A percentile compares a stretch with the other conserved stretches of the same genome.
These are phyloP conservation scores for Oreohelix idahoensis DNA, from an alignment of 1,140 invertebrate species.

Conservation along the genomic window DNA sequence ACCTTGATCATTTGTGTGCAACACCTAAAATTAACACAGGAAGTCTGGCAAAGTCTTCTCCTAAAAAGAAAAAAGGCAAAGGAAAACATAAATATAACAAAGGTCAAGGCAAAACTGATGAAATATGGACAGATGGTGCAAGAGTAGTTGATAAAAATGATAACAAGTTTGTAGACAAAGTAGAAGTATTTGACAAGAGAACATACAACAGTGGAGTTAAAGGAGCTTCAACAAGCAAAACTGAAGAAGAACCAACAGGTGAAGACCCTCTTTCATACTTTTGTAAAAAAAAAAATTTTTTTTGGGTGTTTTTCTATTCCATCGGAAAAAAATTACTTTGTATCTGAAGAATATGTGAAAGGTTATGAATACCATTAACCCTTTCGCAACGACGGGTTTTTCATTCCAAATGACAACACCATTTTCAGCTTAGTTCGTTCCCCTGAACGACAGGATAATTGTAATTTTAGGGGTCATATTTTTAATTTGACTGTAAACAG, in stretches of 20 bases:
- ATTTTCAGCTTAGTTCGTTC: too few relatives aligned
- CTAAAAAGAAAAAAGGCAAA: constrained; percentile 21
- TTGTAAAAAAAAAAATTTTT: too few relatives aligned
- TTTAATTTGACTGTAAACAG: too few relatives aligned
- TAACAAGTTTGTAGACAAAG: constrained; percentile 27
- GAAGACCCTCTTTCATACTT: neutral
- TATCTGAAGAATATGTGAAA: too few relatives aligned
- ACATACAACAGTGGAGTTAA: neutral
- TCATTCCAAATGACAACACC: too few relatives aligned
- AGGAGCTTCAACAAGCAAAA: neutral
- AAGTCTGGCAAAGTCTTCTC: constrained; percentile 69
- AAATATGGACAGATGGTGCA: constrained; percentile 40
- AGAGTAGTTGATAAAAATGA: constrained; percentile 1
- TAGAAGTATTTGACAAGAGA: neutral
- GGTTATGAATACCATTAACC: too few relatives aligned
- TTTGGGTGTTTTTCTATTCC: too few relatives aligned
- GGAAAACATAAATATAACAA: constrained; percentile 43
- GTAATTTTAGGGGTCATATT: too few relatives aligned
- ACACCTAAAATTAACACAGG: too few relatives aligned
- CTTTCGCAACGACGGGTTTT: too few relatives aligned
- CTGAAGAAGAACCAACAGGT: neutral
- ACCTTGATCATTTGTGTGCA: constrained; percentile 66
- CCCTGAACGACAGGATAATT: too few relatives aligned
- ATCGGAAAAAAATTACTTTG: too few relatives aligned
- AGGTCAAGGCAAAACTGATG: constrained; percentile 45